Evolutionary conservation across 2,888 invertebrate genomes (phyloP).

Genomic region (Drosophila siamana): DNA sequence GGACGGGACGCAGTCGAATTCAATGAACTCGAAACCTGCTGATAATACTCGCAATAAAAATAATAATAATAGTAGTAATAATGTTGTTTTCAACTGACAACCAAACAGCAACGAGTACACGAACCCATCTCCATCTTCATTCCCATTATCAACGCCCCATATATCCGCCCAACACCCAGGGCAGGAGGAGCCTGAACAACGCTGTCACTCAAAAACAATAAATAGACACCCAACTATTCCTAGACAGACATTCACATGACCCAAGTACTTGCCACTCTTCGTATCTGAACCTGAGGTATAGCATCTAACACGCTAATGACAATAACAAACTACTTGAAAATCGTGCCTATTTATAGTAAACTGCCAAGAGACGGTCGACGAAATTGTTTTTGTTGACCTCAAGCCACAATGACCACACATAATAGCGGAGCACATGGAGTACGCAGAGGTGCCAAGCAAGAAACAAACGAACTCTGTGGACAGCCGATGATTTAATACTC

Average conservation of each 20-base stretch:
- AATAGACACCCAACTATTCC: conserved; percentile 16
- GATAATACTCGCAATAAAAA: conserved; percentile 66
- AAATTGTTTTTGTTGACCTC: conserved; percentile 58
- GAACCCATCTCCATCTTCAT: neutral
- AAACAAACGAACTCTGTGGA: neutral
- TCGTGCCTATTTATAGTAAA: conserved; percentile 53
- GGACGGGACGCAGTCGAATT: conserved; percentile 59
- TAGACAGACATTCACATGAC: conserved; percentile 15
- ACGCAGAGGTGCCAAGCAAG: neutral
- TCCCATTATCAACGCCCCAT: too few species aligned
- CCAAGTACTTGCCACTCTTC: conserved; percentile 4
- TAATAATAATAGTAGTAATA: conserved; percentile 72
- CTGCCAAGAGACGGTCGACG: conserved; percentile 12
- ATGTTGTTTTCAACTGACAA: conserved; percentile 54
- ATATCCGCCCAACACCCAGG: conserved; percentile 13
- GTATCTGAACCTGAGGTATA: conserved; percentile 6
- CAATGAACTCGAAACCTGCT: conserved; percentile 80
- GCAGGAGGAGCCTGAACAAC: conserved; percentile 25
- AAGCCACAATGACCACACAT: conserved; percentile 49
- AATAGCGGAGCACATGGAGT: conserved; percentile 20
- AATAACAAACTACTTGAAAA: conserved; percentile 67
- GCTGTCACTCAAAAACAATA: conserved; percentile 47
- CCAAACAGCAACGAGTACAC: conserved; percentile 15
- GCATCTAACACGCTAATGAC: conserved; percentile 20
- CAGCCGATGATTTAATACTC: neutral